Evolutionary conservation across 2,113 vertebrate genomes (phyloP), one percentile per base, ranked within the genome.

Genomic region (Fregetta grallaria): DNA sequence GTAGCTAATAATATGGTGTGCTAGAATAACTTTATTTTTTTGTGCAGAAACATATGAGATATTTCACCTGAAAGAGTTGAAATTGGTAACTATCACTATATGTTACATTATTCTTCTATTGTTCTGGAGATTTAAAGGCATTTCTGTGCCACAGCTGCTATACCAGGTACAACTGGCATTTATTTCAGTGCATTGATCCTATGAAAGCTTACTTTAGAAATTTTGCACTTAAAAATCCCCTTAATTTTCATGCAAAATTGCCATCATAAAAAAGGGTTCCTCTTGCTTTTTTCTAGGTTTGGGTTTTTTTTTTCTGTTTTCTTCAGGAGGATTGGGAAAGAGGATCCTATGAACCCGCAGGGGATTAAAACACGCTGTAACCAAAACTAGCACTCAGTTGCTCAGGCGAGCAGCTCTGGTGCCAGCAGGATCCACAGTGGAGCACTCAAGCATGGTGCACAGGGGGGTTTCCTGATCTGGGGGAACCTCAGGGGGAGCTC

Each of bases 191-290:
- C 49, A 40, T 45, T 65, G 13, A 56, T 5, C 8, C 5, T 47
- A 9, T 18, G 4, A 16, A 40, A 76, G 1, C 2, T 56, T 36
- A 42, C 0, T 0, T 36, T 67, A 72, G 6, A 88, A 82, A 86
- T n/a, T 61, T 5, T 40, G 5, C 7, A 30, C 9, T 42, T 86
- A 11, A 85, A 44, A 50, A 0, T 0, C 1, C 2, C 3, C 11
- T 40, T 66, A 45, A 45, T 58, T 78, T 53, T 38, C 9, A 45
- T 30, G 11, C 1, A 50, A 72, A 85, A 55, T 17, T 66, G 13
- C 3, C 15, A n/a, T 58, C 12, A 9, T 38, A 61, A 73, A 61
- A 7, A 84, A 18, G 2, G 34, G 65, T 45, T 34, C 13, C 30
- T n/a, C 11, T 38, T 40, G 10, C 4, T 1, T 13, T 36, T 52